phyloP scores from a whole-genome alignment of 2,113 vertebrate genomes.

The Steatornis caripensis region DNA sequence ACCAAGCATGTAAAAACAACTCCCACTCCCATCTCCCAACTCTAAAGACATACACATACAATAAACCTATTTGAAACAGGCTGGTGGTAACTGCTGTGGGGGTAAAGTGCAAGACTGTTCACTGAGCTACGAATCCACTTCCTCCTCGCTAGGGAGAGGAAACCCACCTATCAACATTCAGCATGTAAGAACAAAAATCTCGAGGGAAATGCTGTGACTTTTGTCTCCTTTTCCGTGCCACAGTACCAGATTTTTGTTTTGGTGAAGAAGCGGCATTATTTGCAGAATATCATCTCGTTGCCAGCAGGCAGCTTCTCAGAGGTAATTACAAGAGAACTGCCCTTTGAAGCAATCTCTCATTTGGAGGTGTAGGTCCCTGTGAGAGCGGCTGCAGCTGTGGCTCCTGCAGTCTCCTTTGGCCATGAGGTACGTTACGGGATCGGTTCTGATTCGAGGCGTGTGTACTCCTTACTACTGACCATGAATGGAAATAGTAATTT shows the following conservation, averaged over 20 bases:
- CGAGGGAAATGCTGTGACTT: background rate
- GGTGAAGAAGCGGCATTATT: background rate
- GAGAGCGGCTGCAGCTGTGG: background rate
- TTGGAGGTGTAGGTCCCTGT: background rate
- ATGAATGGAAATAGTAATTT: background rate
- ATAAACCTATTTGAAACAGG: background rate
- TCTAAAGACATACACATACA: background rate
- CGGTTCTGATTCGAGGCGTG: background rate
- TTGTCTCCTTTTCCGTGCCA: background rate
- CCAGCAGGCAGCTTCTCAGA: background rate
- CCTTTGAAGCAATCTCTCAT: background rate
- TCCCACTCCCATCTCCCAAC: background rate
- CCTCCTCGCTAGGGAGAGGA: background rate
- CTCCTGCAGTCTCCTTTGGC: background rate
- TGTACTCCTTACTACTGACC: background rate
- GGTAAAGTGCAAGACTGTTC: background rate
- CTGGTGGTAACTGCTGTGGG: background rate
- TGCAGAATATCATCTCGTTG: background rate
- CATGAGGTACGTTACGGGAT: background rate
- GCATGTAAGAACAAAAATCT: background rate
- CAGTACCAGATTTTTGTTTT: background rate
- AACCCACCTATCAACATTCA: background rate
- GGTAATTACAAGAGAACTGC: background rate
- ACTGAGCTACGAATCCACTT: background rate
- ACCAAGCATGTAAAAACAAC: background rate